Base-by-base conservation (phyloP, 2,113 vertebrate genomes). In the Alouatta palliata region DNA sequence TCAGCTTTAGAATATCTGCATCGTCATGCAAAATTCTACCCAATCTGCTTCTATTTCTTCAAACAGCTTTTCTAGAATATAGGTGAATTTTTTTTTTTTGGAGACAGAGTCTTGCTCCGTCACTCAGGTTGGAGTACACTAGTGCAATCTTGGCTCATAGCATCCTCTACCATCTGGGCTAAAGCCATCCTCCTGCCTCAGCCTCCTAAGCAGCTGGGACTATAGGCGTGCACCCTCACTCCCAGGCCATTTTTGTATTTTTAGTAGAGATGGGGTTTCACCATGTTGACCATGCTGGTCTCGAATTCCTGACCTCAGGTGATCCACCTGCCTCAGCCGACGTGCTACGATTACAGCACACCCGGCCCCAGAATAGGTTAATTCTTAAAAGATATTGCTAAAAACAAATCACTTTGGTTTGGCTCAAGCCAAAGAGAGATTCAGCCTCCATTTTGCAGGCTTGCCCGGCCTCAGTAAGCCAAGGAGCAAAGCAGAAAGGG, bases 381-480 rank as follows among this genome's bases (percentile, higher is more conserved):
- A 70, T 52, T 52, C 25, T 52, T 43, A 30, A 27, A 56, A 25
- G 20, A n/a, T 5, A n/a, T 8, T 47, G 37, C 40, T 30, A 61
- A 92, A 4, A 61, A 47, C 61, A 73, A 47, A 82, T 37, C 73
- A 49, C 0, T 21, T 0, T 32, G 75, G 58, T 4, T 54, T 10
- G 0, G 19, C 19, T 56, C 37, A 13, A 54, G 54, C 2, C 20
- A 52, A 52, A 54, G 13, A 13, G 45, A 37, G 6, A n/a, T 19
- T 11, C 45, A 14, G 6, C 32, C 17, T 20, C 37, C 52, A 79
- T 13, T 64, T 9, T 27, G 5, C 1, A 71, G 91, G 35, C 61
- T 80, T 80, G 0, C 0, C 2, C 6, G 5, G 47, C 6, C 47
- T 64, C 40, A 0, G 14, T 1, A 25, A 58, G 45, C 23, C 0